Evolutionary conservation across 2,113 vertebrate species (phyloP).

Genomic region (Thamnaconus septentrionalis): DNA sequence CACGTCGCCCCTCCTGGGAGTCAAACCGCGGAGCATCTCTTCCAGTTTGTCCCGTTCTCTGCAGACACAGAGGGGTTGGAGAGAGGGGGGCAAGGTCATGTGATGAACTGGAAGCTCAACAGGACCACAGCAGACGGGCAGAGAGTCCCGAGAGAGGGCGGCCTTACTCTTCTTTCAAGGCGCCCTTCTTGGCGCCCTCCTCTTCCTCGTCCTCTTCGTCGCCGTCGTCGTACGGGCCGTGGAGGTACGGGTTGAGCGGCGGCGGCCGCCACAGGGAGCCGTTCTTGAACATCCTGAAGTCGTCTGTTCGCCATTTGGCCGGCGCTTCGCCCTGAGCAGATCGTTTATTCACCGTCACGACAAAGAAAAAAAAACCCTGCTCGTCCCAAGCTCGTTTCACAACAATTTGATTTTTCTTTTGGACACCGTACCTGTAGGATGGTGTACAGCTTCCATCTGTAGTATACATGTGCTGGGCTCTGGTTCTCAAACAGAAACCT

Average conservation of each 20-base stretch:
- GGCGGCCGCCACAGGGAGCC: conserved; percentile 97
- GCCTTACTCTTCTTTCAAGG: conserved; percentile 94
- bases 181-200: conserved; percentile 90
- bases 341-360: background rate
- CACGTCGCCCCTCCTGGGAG: conserved; percentile 91
- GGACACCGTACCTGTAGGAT: conserved; percentile 88
- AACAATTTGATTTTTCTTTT: background rate
- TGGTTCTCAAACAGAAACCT: conserved; percentile 99
- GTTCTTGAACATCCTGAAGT: conserved; percentile 98
- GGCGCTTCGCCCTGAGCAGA: conserved; percentile 88
- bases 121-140: background rate
- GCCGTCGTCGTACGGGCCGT: conserved; percentile 92
- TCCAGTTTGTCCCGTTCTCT: conserved; percentile 97
- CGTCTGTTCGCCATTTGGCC: conserved; percentile 95
- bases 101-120: background rate
- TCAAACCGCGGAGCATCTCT: conserved; percentile 90
- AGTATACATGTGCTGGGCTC: conserved; percentile 98
- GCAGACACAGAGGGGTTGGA: conserved; percentile 26
- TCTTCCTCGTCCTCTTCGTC: conserved; percentile 90
- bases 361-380: too few species aligned
- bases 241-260: conserved; percentile 93
- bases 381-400: background rate
- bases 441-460: conserved; percentile 96
- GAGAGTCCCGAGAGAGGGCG: background rate
- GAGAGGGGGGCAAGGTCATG: background rate